Base-by-base conservation (phyloP, 2,797 vertebrate species). In the Cirrhinus mrigala region DNA sequence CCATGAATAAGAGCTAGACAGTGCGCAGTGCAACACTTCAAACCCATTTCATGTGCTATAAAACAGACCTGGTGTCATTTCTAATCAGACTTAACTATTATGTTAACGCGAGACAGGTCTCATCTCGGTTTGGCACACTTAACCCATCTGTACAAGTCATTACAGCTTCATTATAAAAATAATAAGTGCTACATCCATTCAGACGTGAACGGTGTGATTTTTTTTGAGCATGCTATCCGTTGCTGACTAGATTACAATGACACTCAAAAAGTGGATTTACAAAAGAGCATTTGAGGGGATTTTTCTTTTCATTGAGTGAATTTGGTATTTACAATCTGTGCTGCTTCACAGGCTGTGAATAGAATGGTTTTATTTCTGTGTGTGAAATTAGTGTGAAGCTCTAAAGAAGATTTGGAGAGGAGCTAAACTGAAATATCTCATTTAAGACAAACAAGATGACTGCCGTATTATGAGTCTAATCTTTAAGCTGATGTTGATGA, bases 151-250 rank as follows among this genome's bases (percentile, higher is more conserved):
- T 84, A 81, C 85, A 82, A 87, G 71, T 90, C 83, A 91, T 92
- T 91, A 90, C 24, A 33, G 33, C 84, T 91, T 91, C 77, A 91
- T 93, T 92, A 89, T 89, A 90, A 91, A 85, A 86, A 79, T 87
- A 91, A 91, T 90, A 90, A 84, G 79, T 68, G 52, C 77, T 78
- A 66, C 77, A 86, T 85, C 16, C 48, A 81, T 83, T 83, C 46
- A 75, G 81, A 89, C 83, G 88, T 79, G 86, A 86, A 89, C 40
- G 81, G 24, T 68, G 79, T 87, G 87, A 89, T 85, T 86, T 78
- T 85, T 86, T 78, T 82, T 81, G 52, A 27, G 37, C 48, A 20
- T 50, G 52, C 37, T 33, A 14, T 62, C 44, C 5, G 14, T 16
- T 33, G 27, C 78, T 58, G 73, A 58, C 3, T 44, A 11, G 3